Evolutionary conservation across 2,113 vertebrate species (phyloP).

Genomic region (Triplophysa siluroides): DNA sequence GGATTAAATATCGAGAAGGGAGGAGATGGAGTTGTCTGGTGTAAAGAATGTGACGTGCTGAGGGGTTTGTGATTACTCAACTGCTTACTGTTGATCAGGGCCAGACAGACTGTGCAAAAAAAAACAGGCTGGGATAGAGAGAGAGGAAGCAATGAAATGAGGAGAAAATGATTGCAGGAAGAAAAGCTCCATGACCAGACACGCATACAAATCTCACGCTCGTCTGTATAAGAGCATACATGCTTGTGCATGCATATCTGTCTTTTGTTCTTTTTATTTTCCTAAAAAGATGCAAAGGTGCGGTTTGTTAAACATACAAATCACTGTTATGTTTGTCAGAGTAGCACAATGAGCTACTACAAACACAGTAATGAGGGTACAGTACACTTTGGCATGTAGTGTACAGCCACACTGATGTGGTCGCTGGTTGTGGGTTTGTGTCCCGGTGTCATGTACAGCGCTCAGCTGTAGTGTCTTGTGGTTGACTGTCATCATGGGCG

Average conservation of each 20-base stretch:
- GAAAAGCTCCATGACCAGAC: slow-evolving; percentile 17
- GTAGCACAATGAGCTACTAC: not conserved
- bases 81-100: slow-evolving; percentile 47
- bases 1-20: slow-evolving; percentile 50
- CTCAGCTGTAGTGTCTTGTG: slow-evolving; percentile 6
- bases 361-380: not conserved
- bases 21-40: slow-evolving; percentile 43
- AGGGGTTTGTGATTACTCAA: slow-evolving; percentile 41
- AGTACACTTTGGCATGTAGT: not conserved
- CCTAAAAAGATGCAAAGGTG: not conserved
- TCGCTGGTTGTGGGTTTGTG: not conserved
- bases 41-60: slow-evolving; percentile 37
- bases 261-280: not conserved
- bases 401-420: slow-evolving; percentile 3
- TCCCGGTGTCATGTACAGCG: not conserved
- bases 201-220: slow-evolving; percentile 18
- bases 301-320: not conserved
- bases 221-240: not conserved
- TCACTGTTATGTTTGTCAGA: not conserved
- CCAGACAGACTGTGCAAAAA: slow-evolving; percentile 21
- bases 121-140: not conserved
- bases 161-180: not conserved
- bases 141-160: not conserved
- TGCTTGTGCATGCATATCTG: not conserved
- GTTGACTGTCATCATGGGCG: slow-evolving; percentile 10